Evolutionary conservation across 1,140 invertebrate genomes (phyloP).

Genomic region (Cylas formicarius): DNA sequence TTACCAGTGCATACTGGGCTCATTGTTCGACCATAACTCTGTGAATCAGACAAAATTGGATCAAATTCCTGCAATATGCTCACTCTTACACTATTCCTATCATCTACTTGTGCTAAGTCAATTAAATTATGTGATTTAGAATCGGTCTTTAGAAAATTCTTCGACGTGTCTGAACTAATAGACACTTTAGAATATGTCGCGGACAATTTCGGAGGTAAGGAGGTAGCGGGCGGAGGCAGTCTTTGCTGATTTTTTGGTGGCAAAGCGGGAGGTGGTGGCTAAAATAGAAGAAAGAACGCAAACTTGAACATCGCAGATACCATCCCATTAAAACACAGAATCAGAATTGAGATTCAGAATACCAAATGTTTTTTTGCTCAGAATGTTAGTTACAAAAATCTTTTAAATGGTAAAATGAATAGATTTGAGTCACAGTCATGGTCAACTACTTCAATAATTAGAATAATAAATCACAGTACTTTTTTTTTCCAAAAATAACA

Average conservation of each 20-base stretch:
- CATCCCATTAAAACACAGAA: too few species aligned
- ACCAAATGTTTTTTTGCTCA: too few species aligned
- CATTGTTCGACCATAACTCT: constrained; percentile 42
- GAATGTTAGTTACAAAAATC: too few species aligned
- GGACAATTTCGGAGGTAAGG: constrained; percentile 21
- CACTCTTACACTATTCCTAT: constrained; percentile 56
- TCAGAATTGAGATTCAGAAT: too few species aligned
- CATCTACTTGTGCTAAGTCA: constrained; percentile 44
- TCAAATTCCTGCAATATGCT: constrained; percentile 79
- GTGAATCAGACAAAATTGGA: constrained; percentile 54
- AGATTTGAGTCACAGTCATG: too few species aligned
- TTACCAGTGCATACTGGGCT: constrained; percentile 39
- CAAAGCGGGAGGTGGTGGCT: constrained; percentile 29
- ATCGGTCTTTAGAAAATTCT: neutral
- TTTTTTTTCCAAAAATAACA: too few species aligned
- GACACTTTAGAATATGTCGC: constrained; percentile 15
- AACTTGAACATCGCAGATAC: too few species aligned
- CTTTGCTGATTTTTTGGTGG: constrained; percentile 36
- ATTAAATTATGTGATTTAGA: constrained; percentile 44
- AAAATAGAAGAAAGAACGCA: constrained; percentile 19
- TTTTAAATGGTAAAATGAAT: too few species aligned
- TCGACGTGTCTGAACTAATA: neutral
- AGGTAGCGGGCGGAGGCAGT: constrained; percentile 29
- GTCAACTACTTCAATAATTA: too few species aligned
- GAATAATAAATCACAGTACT: too few species aligned